Evolutionary conservation across 30 jellyfish, hydroid and myxozoan species (phyloP).

Genomic region (Aurelia sp.): DNA sequence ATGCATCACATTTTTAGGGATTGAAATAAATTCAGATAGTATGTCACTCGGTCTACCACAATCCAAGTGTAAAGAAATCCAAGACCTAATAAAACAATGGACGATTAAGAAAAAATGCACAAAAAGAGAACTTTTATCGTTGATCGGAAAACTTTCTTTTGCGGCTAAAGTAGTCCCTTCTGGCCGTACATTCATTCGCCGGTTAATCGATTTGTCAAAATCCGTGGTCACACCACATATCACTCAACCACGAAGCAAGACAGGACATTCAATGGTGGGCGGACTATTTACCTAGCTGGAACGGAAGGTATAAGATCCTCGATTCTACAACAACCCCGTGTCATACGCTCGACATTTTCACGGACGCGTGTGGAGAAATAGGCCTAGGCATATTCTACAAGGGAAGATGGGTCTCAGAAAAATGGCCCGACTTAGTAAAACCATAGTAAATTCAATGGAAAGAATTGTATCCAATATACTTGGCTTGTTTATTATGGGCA

Average conservation of each 20-base stretch:
- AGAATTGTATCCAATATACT: no score
- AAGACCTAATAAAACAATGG: not conserved
- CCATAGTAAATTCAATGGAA: not conserved
- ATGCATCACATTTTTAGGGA: not conserved
- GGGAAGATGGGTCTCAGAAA: not conserved
- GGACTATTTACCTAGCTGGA: not conserved
- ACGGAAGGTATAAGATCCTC: not conserved
- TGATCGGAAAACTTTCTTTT: not conserved
- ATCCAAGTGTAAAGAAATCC: no score
- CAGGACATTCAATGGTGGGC: not conserved
- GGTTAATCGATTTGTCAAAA: not conserved
- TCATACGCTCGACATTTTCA: no score
- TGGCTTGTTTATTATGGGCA: no score
- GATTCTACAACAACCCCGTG: not conserved
- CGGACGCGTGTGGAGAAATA: not conserved
- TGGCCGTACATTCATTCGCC: not conserved
- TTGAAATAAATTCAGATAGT: not conserved
- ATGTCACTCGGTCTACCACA: constrained; percentile 1
- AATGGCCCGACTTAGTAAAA: not conserved
- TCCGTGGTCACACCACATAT: not conserved
- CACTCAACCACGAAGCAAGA: not conserved
- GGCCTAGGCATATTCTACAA: not conserved
- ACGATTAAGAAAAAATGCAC: not conserved
- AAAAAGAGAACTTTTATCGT: not conserved
- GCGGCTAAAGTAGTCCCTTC: not conserved